phyloP scores from a whole-genome alignment of 1,140 invertebrate species.

The Zophobas atratus region DNA sequence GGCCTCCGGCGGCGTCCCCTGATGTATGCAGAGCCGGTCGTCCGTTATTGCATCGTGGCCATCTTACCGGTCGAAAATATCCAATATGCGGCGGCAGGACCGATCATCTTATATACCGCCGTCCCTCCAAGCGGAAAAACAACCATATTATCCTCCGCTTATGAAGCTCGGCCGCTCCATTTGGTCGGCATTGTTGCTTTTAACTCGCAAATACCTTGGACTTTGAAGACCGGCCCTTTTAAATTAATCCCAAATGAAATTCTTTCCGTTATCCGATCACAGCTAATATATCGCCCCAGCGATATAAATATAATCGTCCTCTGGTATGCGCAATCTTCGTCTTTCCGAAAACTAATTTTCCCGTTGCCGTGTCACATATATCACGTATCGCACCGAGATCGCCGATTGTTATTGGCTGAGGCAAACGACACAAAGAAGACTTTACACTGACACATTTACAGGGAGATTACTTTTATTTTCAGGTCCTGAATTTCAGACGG shows the following conservation, averaged over 20 bases:
- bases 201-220: slow-evolving; percentile 48
- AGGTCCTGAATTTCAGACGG: slow-evolving; percentile 62
- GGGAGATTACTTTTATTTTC: slow-evolving; percentile 69
- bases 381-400: slow-evolving; percentile 64
- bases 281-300: slow-evolving; percentile 58
- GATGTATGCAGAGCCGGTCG: slow-evolving; percentile 60
- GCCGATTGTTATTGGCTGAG: slow-evolving; percentile 65
- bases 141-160: slow-evolving; percentile 55
- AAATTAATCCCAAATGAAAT: slow-evolving; percentile 55
- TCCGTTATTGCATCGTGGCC: slow-evolving; percentile 59
- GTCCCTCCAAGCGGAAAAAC: slow-evolving; percentile 52
- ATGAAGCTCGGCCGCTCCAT: slow-evolving; percentile 53
- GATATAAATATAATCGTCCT: slow-evolving; percentile 56
- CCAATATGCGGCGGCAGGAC: slow-evolving; percentile 52
- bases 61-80: slow-evolving; percentile 57
- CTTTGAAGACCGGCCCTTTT: slow-evolving; percentile 38
- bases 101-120: slow-evolving; percentile 50
- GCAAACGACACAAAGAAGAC: slow-evolving; percentile 67
- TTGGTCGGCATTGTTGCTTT: slow-evolving; percentile 43
- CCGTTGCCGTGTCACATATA: slow-evolving; percentile 66
- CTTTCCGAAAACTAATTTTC: slow-evolving; percentile 66
- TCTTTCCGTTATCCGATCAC: slow-evolving; percentile 32
- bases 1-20: slow-evolving; percentile 54
- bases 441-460: slow-evolving; percentile 68
- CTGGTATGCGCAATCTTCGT: slow-evolving; percentile 62